Conservation (phyloP, 2,797 vertebrate species). For the Parotocinclus haroldoi region DNA sequence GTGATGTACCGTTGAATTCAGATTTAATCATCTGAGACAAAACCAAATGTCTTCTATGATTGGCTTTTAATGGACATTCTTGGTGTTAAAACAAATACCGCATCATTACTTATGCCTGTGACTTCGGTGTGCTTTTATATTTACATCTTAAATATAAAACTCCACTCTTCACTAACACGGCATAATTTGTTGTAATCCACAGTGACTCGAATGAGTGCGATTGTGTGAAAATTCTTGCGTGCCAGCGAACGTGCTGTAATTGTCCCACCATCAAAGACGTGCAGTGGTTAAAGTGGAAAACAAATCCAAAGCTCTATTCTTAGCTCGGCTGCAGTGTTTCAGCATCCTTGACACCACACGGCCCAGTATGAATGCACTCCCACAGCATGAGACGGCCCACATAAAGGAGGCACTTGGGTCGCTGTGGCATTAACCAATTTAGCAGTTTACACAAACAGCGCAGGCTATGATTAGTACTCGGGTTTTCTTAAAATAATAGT, state of each 20-base stretch:
- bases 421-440: constrained; percentile 66
- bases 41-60: constrained; percentile 12
- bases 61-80: constrained; percentile 24
- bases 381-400: constrained; percentile 49
- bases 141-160: background rate
- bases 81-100: background rate
- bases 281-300: constrained; percentile 57
- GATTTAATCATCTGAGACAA: constrained; percentile 31
- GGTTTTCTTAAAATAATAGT: constrained; percentile 66
- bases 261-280: constrained; percentile 47
- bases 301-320: constrained; percentile 56
- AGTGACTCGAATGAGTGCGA: background rate
- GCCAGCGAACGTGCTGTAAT: constrained; percentile 1
- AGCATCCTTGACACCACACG: constrained; percentile 60
- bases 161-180: constrained; percentile 1
- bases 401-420: constrained; percentile 57
- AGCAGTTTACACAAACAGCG: constrained; percentile 67
- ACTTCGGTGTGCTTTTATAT: too few species aligned
- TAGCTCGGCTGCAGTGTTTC: constrained; percentile 51
- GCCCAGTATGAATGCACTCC: constrained; percentile 59
- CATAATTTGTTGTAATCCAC: background rate
- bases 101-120: too few species aligned
- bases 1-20: constrained; percentile 19
- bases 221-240: background rate
- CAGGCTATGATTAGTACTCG: constrained; percentile 59